A percentile compares a stretch with the other conserved stretches of the same genome.
Evolutionary conservation across 37 sponge, comb jelly and placozoan genomes (phyloP).

Genomic region (Spongilla lacustris): DNA sequence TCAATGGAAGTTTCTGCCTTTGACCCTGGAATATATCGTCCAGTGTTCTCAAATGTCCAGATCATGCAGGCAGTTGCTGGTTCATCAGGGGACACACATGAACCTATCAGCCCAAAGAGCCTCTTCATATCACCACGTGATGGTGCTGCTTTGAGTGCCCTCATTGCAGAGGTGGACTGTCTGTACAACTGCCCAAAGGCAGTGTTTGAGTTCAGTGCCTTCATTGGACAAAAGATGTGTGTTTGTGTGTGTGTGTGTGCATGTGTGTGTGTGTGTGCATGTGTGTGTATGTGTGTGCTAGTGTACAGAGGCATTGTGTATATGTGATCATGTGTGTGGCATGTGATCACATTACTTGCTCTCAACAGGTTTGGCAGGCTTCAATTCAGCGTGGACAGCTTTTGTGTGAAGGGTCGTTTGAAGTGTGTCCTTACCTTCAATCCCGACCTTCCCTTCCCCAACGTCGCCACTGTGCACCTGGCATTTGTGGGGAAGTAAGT

Average conservation of each 20-base stretch:
- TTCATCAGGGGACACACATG: too few relatives aligned
- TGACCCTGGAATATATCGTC: neutral
- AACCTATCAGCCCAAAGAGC: too few relatives aligned
- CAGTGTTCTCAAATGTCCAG: constrained; percentile 5
- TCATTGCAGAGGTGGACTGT: neutral
- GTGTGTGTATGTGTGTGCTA: neutral
- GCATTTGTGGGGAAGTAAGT: neutral
- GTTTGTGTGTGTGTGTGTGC: too few relatives aligned
- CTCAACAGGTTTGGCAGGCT: constrained; percentile 4
- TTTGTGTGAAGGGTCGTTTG: constrained; percentile 27
- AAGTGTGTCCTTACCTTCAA: neutral
- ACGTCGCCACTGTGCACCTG: neutral
- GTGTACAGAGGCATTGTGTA: too few relatives aligned
- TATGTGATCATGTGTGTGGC: constrained; percentile 1
- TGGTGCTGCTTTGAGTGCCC: too few relatives aligned
- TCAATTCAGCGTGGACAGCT: constrained; percentile 18
- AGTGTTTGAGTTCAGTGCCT: neutral
- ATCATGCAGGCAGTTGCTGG: neutral
- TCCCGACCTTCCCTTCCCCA: neutral
- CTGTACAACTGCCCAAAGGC: neutral
- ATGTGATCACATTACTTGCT: neutral
- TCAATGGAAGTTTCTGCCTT: constrained; percentile 7
- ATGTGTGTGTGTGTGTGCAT: neutral
- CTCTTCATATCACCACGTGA: too few relatives aligned
- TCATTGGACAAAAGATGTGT: constrained; percentile 3